Base-by-base conservation (phyloP, 2,113 vertebrate species). In the Hyperoodon ampullatus region DNA sequence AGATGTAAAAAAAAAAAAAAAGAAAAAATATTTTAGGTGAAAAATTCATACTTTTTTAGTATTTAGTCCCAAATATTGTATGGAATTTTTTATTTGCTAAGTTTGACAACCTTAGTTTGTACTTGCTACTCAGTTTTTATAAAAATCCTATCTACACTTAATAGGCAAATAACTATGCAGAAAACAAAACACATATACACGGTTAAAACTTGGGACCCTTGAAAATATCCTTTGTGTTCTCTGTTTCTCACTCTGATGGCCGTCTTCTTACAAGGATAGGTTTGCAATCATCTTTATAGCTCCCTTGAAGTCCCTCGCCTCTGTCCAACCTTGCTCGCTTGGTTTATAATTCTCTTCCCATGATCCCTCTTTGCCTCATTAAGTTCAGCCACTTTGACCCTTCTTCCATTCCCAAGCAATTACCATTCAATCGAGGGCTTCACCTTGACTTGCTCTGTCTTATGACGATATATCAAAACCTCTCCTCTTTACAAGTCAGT, bases 311-410 rank as follows among this genome's bases (percentile, higher is more conserved):
- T 35, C 65, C 60, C 68, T 94, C 47, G 30, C 68, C 89, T 84
- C 83, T 85, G 47, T 70, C 66, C 80, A 66, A 77, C 85, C 96
- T 95, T 92, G 85, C 80, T 93, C 12, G 30, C 84, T 95, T 0
- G 0, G 78, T 66, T 87, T 93, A n/a, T 84, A 81, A 95, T 92
- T 96, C 87, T 47, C 86, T 94, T 91, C 81, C 89, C 70, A 42
- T 28, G 75, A 88, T 92, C 93, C 60, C 75, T 94, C 77, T 97
- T 78, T 78, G 78, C 97, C 91, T 94, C 97, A 95, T 97, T 94
- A 96, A 96, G 86, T 96, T 97, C 82, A 96, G 65, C 72, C 82
- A 89, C 74, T 80, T 39, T 97, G 95, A 96, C 90, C 93, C 84
- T 65, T 71, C 84, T 93, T 96, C 72, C 63, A 53, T 93, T 97